These are phyloP conservation scores for Microctenopoma stevenorrisi DNA, from an alignment of 2,797 vertebrate species.

Conservation along the genomic window DNA sequence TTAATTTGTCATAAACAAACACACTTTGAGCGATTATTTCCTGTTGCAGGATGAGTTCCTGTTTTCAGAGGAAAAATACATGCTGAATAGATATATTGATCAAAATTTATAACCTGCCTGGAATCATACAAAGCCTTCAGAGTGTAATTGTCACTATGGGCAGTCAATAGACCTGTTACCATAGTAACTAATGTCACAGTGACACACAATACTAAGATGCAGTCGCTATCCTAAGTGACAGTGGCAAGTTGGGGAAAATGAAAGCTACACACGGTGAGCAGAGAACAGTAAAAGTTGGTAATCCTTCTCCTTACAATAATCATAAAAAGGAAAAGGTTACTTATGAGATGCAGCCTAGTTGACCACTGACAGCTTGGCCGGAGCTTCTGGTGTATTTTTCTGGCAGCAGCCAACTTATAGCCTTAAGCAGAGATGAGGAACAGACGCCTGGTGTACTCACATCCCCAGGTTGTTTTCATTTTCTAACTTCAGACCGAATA, in stretches of 20 bases:
- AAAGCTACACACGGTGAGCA: background rate
- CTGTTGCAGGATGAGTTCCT: background rate
- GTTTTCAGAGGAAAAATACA: background rate
- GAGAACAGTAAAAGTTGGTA: background rate
- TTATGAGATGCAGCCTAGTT: background rate
- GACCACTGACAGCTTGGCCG: background rate
- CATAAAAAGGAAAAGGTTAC: background rate
- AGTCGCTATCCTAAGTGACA: slow-evolving; percentile 8
- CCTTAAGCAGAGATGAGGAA: too few species aligned
- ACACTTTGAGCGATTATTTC: background rate
- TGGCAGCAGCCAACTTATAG: background rate
- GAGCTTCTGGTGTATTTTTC: too few species aligned
- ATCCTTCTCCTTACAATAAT: background rate
- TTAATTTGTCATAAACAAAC: background rate
- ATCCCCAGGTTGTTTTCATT: background rate
- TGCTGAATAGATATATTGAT: background rate
- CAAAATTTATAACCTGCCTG: background rate
- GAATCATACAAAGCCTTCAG: background rate
- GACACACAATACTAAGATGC: slow-evolving; percentile 58
- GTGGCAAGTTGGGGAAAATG: slow-evolving; percentile 20
- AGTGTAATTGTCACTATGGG: background rate
- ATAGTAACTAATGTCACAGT: slow-evolving; percentile 64
- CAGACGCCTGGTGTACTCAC: background rate
- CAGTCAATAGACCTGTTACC: slow-evolving; percentile 33
- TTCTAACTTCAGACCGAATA: too few species aligned